A percentile compares a stretch with the other conserved stretches of the same genome.
These are phyloP conservation scores for Rhodophaea formosa DNA, from an alignment of 2,888 invertebrate genomes.

Conservation along the genomic window DNA sequence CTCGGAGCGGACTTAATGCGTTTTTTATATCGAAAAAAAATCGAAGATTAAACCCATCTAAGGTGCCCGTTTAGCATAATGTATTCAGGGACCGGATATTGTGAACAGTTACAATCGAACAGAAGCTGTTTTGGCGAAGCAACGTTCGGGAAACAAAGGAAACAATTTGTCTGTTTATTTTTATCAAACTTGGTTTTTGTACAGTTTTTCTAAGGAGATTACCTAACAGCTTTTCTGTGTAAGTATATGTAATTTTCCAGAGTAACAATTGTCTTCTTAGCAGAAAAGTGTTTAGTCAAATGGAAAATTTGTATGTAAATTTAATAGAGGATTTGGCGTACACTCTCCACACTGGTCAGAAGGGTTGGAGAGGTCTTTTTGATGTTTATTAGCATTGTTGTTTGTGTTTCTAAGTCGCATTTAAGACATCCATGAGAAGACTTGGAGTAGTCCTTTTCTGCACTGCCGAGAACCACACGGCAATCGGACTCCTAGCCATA, in stretches of 20 bases:
- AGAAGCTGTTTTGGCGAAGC: constrained; percentile 33
- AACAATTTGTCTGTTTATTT: constrained; percentile 29
- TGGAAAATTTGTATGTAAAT: no score
- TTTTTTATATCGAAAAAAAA: constrained; percentile 33
- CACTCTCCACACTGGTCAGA: background rate
- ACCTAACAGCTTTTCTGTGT: no score
- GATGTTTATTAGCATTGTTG: background rate
- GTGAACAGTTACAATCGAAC: constrained; percentile 45
- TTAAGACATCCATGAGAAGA: background rate
- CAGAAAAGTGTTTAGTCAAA: no score
- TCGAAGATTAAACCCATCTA: constrained; percentile 36
- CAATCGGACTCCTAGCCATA: no score
- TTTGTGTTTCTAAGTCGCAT: background rate
- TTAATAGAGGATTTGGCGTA: background rate
- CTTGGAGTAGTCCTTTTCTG: no score
- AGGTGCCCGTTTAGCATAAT: constrained; percentile 47
- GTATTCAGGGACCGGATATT: constrained; percentile 55
- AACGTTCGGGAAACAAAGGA: constrained; percentile 30
- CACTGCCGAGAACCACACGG: no score
- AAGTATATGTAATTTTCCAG: no score
- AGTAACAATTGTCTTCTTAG: no score
- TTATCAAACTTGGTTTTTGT: constrained; percentile 26
- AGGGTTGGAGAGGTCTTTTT: background rate
- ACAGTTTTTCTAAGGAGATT: background rate
- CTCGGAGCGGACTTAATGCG: constrained; percentile 27